Evolutionary conservation across 2,888 invertebrate species (phyloP), one percentile per base, ranked within the genome.

Genomic region (Melipona beecheii): DNA sequence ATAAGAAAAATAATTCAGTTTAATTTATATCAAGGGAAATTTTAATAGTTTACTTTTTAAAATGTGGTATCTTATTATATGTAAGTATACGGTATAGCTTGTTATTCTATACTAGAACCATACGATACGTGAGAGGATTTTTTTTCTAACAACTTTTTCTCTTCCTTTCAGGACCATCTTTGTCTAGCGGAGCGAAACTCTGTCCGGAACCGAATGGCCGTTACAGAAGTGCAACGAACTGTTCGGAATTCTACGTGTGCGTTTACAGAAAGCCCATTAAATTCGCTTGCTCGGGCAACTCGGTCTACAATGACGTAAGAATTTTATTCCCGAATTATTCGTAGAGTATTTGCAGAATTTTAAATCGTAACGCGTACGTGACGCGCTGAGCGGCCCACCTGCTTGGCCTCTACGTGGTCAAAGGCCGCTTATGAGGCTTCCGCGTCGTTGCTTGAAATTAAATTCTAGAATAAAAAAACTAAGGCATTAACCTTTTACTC

Each of bases 191-290:
- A 56, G 86, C 93, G 24, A 93, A 86, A 79, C 90, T 94, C 21
- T 97, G 97, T 91, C 95, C 95, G 31, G 95, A 95, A 75, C 95
- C 95, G 82, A 96, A 96, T 91, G 96, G 96, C 68, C 95, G 96
- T 2, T 97, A 96, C 94, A 95, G 96, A 85, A 96, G 96, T 93
- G 94, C 95, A 78, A 94, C 93, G 43, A 95, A 96, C 92, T 97
- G 97, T 91, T 96, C 95, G 82, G 96, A 96, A 92, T 97, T 97
- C 95, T 97, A 95, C 94, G 95, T 96, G 60, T 97, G 97, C 91
- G 95, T 96, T 89, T 93, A 95, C 92, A 94, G 96, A 82, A 93
- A 95, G 76, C 96, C 96, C 2, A 94, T 96, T 88, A 95, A 95
- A 93, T 96, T 97, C 94, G 94, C 95, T 86, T 97, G 97, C 90